Conservation (phyloP, 2,797 vertebrate genomes). For the Hemitrygon akajei region DNA sequence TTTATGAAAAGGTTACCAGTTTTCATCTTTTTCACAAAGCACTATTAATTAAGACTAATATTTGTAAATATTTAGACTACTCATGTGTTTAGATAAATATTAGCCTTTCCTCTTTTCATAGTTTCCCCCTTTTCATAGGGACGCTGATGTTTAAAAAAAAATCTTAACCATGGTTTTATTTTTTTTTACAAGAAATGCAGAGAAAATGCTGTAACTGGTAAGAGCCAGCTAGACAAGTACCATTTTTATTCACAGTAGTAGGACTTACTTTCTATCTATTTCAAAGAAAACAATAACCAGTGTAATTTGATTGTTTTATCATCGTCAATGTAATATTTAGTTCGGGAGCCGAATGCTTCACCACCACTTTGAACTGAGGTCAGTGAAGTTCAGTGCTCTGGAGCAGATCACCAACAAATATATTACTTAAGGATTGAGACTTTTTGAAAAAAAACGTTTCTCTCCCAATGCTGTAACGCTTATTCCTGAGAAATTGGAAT, state of each 20-base stretch:
- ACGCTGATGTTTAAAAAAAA: not conserved
- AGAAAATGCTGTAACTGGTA: not conserved
- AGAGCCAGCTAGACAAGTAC: not conserved
- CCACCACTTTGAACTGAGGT: not conserved
- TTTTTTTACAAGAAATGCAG: not conserved
- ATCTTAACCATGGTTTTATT: not conserved
- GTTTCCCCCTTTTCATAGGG: not conserved
- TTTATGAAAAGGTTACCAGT: conserved; percentile 24
- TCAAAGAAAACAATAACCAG: not conserved
- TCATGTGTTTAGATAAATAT: not conserved
- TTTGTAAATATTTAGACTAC: not conserved
- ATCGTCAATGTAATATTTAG: not conserved
- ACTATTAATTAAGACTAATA: conserved; percentile 41
- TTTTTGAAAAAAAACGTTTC: not conserved
- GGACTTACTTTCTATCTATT: not conserved
- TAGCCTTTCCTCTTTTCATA: not conserved
- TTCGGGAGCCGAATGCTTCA: not conserved
- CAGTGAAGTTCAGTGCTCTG: not conserved
- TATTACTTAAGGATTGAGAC: not conserved
- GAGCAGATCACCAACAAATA: not conserved
- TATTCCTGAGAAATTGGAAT: not conserved
- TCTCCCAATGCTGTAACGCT: too few relatives aligned
- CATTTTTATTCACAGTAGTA: not conserved
- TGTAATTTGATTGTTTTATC: not conserved
- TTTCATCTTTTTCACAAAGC: conserved; percentile 35